Evolutionary conservation across 2,797 vertebrate species (phyloP).

Genomic region (Momotus momota): DNA sequence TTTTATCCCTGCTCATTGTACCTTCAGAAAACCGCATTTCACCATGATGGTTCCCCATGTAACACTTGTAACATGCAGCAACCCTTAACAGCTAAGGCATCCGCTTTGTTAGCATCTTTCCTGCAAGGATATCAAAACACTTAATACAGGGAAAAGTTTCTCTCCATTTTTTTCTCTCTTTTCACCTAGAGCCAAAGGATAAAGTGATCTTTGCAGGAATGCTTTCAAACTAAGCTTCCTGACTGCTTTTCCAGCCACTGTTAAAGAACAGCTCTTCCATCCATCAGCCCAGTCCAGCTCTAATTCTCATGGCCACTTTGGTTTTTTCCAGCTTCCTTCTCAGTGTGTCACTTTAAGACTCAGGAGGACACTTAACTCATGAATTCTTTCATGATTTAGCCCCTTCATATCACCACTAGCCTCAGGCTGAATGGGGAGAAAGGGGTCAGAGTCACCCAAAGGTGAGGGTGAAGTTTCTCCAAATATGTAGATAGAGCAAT

Average conservation of each 20-base stretch:
- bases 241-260: neutral
- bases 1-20: neutral
- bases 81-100: neutral
- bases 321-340: neutral
- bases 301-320: neutral
- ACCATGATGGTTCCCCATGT: neutral
- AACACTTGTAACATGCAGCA: neutral
- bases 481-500: neutral
- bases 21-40: neutral
- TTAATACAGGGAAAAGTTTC: neutral
- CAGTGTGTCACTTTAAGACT: neutral
- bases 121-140: neutral
- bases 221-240: slow-evolving; percentile 20
- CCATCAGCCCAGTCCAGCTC: neutral
- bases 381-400: neutral
- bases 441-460: neutral
- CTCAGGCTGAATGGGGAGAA: neutral
- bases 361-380: neutral
- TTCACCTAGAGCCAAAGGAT: slow-evolving; percentile 23
- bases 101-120: neutral
- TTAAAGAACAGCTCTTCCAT: neutral
- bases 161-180: neutral
- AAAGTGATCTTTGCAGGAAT: neutral
- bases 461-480: neutral
- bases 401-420: neutral